Percentiles rank a stretch among this genome's conserved stretches.
These are phyloP conservation scores for Strigamia crassipes DNA, from an alignment of 2,888 invertebrate species.

Conservation along the genomic window DNA sequence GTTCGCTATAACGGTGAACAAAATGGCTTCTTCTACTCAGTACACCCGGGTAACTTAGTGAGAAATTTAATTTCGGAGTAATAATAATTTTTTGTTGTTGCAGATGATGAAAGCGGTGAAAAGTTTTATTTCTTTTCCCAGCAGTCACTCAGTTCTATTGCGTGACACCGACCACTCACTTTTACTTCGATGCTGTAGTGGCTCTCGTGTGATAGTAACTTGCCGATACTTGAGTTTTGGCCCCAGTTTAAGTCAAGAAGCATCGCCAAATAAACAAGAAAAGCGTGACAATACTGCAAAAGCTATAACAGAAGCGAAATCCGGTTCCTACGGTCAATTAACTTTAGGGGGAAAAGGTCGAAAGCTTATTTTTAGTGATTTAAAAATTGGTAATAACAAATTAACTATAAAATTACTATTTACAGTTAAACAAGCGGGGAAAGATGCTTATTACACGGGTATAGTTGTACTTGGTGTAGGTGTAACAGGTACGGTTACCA, in stretches of 20 bases:
- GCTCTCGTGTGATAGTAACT: neutral
- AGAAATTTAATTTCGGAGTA: neutral
- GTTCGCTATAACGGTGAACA: neutral
- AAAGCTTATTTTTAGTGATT: neutral
- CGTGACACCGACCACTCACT: neutral
- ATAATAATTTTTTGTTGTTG: neutral
- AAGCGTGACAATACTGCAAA: neutral
- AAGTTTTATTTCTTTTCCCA: neutral
- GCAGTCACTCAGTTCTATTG: neutral
- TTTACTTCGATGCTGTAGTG: neutral
- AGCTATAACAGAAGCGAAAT: neutral
- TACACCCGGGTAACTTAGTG: neutral
- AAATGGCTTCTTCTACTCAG: neutral
- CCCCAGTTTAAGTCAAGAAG: neutral
- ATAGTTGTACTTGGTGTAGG: constrained; percentile 80
- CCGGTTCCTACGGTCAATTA: constrained; percentile 18
- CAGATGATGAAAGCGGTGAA: neutral
- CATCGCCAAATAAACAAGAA: neutral
- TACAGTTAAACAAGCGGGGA: constrained; percentile 84
- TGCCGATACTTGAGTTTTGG: neutral
- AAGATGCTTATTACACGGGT: constrained; percentile 82
- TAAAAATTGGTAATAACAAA: neutral
- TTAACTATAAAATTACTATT: neutral
- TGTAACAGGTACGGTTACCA: constrained; percentile 66
- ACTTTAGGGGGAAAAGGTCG: constrained; percentile 36